Percentiles rank a stretch among this genome's conserved stretches.
Conservation (phyloP, 2,113 vertebrate species). For the Leucosticte australis region DNA sequence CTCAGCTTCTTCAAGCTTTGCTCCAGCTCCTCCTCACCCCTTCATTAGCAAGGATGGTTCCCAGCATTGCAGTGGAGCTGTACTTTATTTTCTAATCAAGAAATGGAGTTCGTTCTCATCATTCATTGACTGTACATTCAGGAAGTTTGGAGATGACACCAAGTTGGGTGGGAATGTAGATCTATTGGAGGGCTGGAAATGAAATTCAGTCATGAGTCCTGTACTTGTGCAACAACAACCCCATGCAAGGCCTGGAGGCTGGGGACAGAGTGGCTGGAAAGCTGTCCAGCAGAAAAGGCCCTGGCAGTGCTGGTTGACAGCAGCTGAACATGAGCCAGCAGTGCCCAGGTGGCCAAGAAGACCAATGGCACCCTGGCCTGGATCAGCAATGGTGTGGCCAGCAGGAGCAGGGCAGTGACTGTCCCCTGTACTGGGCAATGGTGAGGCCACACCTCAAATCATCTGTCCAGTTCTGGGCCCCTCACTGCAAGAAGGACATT, state of each 20-base stretch:
- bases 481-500: background rate
- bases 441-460: accelerated
- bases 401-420: accelerated
- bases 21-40: background rate
- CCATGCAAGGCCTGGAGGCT: background rate
- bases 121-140: background rate
- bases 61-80: background rate
- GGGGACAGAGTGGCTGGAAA: background rate
- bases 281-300: accelerated
- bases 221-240: background rate
- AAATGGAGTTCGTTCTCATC: background rate
- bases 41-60: background rate
- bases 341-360: background rate
- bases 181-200: background rate
- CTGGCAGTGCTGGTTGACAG: accelerated
- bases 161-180: background rate
- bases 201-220: background rate
- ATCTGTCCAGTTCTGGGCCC: background rate
- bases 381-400: background rate
- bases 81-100: background rate
- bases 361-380: background rate
- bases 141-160: background rate
- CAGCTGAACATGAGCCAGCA: accelerated
- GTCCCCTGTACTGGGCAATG: accelerated
- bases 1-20: background rate